Conservation (phyloP, 2,888 invertebrate genomes). For the Brachyptera risi region DNA sequence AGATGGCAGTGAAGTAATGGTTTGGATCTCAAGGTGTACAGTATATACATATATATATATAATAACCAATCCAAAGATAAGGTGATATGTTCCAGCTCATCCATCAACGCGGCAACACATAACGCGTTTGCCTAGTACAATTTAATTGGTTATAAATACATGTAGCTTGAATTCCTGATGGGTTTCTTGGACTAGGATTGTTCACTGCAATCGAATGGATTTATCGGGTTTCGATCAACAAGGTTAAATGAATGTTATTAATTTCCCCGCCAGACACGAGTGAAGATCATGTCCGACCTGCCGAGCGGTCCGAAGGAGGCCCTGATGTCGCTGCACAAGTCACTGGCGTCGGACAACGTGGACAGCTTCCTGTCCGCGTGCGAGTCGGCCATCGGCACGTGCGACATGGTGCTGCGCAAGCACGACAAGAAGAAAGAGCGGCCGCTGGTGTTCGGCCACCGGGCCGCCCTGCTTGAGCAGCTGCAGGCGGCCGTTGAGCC, state of each 20-base stretch:
- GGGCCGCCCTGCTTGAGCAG: constrained; percentile 76
- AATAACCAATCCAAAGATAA: too few species aligned
- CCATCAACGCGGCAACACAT: too few species aligned
- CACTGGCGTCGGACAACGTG: constrained; percentile 59
- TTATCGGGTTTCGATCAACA: too few species aligned
- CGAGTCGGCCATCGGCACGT: constrained; percentile 57
- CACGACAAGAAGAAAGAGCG: constrained; percentile 84
- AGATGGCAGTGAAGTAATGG: too few species aligned
- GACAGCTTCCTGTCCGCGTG: constrained; percentile 76
- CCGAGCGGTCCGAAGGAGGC: constrained; percentile 64
- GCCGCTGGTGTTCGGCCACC: constrained; percentile 69
- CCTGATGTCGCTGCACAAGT: constrained; percentile 62
- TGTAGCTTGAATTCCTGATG: too few species aligned
- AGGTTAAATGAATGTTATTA: background rate
- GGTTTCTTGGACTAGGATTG: too few species aligned
- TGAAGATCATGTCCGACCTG: constrained; percentile 44
- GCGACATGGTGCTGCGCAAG: constrained; percentile 73
- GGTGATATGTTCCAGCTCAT: too few species aligned
- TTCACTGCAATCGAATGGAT: too few species aligned
- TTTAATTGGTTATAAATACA: too few species aligned
- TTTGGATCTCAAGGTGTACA: too few species aligned
- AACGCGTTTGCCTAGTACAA: too few species aligned
- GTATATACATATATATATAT: too few species aligned
- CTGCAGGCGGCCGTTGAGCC: constrained; percentile 70
- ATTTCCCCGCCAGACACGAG: constrained; percentile 44